Conservation (phyloP, 2,888 invertebrate species). For the Nysson spinosus region DNA sequence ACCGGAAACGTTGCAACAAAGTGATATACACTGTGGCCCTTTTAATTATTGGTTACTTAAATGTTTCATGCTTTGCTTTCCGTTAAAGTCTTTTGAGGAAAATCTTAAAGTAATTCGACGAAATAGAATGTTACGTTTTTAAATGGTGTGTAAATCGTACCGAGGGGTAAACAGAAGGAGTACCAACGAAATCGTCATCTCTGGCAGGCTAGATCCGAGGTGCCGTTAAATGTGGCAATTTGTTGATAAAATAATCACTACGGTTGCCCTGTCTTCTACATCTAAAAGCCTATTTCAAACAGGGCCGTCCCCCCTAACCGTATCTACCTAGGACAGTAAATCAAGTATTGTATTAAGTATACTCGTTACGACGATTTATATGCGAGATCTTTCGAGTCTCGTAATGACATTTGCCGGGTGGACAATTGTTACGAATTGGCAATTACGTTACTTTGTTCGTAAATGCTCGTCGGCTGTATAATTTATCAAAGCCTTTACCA, state of each 20-base stretch:
- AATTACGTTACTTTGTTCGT: slow-evolving; percentile 36
- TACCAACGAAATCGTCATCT: slow-evolving; percentile 36
- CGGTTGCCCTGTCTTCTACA: slow-evolving; percentile 45
- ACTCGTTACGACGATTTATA: slow-evolving; percentile 22
- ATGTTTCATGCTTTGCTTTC: too few species aligned
- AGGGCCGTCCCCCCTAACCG: slow-evolving; percentile 46
- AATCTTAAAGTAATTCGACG: too few species aligned
- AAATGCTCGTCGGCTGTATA: slow-evolving; percentile 16
- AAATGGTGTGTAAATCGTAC: slow-evolving; percentile 2
- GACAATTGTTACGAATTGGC: slow-evolving; percentile 38
- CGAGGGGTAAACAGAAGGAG: slow-evolving; percentile 42
- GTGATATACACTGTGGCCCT: too few species aligned
- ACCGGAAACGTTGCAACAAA: too few species aligned
- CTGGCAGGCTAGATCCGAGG: slow-evolving; percentile 41
- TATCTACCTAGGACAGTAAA: slow-evolving; percentile 32
- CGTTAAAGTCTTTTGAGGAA: too few species aligned
- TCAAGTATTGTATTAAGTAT: slow-evolving; percentile 29
- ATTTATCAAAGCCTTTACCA: slow-evolving; percentile 20
- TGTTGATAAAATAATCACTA: slow-evolving; percentile 61
- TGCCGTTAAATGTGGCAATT: slow-evolving; percentile 59
- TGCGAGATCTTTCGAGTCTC: slow-evolving; percentile 25
- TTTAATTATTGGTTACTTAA: too few species aligned
- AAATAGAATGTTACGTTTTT: neutral
- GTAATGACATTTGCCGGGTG: slow-evolving; percentile 28
- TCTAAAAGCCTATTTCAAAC: slow-evolving; percentile 49